Percentiles rank a stretch among this genome's conserved stretches.
These are phyloP conservation scores for Nycticebus coucang DNA, from an alignment of 2,113 vertebrate genomes.

Conservation along the genomic window DNA sequence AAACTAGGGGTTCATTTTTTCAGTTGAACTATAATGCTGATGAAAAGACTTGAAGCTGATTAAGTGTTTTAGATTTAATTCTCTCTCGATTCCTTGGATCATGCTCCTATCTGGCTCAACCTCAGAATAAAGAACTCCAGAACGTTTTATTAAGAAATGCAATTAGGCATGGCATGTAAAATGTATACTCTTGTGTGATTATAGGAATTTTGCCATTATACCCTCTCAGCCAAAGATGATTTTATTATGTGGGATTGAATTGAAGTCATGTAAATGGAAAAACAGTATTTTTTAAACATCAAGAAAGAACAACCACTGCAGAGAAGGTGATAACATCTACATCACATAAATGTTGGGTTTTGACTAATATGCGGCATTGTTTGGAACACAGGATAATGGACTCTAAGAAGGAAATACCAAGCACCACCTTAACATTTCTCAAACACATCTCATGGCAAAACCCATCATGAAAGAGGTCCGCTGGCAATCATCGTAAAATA, in stretches of 20 bases:
- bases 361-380: slow-evolving; percentile 1
- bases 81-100: slow-evolving; percentile 16
- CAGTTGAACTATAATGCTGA: background rate
- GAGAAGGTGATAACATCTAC: slow-evolving; percentile 8
- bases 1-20: background rate
- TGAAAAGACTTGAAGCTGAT: slow-evolving; percentile 11
- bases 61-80: slow-evolving; percentile 36
- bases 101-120: background rate
- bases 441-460: background rate
- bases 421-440: background rate
- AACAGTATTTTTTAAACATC: slow-evolving; percentile 53
- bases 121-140: slow-evolving; percentile 46
- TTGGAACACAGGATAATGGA: slow-evolving; percentile 21
- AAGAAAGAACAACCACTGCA: slow-evolving; percentile 37
- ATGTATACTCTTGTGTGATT: slow-evolving; percentile 18
- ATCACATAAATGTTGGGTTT: slow-evolving; percentile 10
- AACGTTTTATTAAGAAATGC: slow-evolving; percentile 47
- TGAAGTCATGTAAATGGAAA: slow-evolving; percentile 45
- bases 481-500: background rate
- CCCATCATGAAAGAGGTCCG: background rate
- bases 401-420: slow-evolving; percentile 24
- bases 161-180: slow-evolving; percentile 57
- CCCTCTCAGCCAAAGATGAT: slow-evolving; percentile 57
- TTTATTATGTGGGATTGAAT: slow-evolving; percentile 55
- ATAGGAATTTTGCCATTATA: slow-evolving; percentile 55